Evolutionary conservation across 1,140 invertebrate species (phyloP).

Genomic region (Trichonephila clavata): DNA sequence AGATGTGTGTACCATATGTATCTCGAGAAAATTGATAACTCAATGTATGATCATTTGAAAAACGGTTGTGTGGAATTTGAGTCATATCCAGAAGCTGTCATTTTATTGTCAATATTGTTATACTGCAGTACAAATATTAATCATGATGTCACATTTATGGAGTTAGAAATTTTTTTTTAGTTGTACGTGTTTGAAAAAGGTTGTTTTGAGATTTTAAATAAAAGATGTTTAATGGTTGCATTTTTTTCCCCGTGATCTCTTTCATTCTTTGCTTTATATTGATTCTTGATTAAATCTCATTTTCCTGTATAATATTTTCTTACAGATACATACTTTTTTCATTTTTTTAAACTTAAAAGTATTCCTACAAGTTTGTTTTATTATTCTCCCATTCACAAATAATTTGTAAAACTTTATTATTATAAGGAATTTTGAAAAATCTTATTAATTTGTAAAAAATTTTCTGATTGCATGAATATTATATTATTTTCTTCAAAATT

Average conservation of each 20-base stretch:
- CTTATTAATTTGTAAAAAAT: too few species aligned
- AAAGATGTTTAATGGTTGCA: conserved; percentile 54
- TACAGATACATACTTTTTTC: too few species aligned
- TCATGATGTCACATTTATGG: conserved; percentile 54
- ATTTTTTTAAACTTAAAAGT: too few species aligned
- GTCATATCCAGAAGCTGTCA: conserved; percentile 19
- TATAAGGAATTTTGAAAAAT: too few species aligned
- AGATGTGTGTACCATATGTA: neutral
- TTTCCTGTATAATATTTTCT: too few species aligned
- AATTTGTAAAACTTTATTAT: too few species aligned
- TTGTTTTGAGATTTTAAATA: conserved; percentile 66
- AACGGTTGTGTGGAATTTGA: neutral
- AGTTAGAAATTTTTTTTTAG: conserved; percentile 40
- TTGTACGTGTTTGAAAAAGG: neutral
- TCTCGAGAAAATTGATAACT: neutral
- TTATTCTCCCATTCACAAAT: too few species aligned
- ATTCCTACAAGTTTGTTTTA: too few species aligned
- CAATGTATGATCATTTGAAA: neutral
- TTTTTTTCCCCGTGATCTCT: neutral
- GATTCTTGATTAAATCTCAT: too few species aligned
- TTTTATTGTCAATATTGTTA: conserved; percentile 47
- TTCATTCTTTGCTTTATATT: neutral
- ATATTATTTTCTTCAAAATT: too few species aligned
- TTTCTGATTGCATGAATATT: too few species aligned
- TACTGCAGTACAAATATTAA: conserved; percentile 67